Base-by-base conservation (phyloP, 2,797 vertebrate species). In the Dendrocincla fuliginosa region DNA sequence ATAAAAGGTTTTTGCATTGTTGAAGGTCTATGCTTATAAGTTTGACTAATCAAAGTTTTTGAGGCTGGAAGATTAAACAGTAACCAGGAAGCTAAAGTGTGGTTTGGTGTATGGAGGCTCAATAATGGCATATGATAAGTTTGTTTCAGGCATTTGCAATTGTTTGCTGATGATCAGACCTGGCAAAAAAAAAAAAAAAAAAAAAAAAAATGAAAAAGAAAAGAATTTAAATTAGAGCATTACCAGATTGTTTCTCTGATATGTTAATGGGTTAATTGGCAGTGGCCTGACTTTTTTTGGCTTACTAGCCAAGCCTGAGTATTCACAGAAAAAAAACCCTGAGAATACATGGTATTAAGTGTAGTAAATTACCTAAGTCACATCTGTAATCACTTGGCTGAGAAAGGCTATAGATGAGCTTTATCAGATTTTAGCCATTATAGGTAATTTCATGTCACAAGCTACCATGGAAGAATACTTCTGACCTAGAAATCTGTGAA, bases 381-480 rank as follows among this genome's bases (percentile, higher is more conserved):
- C 27, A 37, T 69, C n/a, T 57, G 46, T 71, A 89, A 33, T 73
- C 46, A 16, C 12, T 67, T 69, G 37, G n/a, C 28, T 55, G 61
- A 68, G 85, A 81, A 81, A 84, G 90, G 47, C 59, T 85, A 10
- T 13, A 63, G 37, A 56, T 85, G 41, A 79, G 13, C 19, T 89
- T 74, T 89, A 71, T 94, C 75, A 89, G 53, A 88, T 90, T 87
- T 78, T 55, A 82, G 44, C 33, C n/a, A 32, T 87, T 93, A 49
- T 27, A 56, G 35, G 33, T 42, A 88, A 84, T 84, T 68, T 50
- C 6, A 5, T 84, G 65, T 86, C 59, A 55, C 30, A 86, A 79
- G 25, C 55, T 70, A 70, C 27, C 8, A 2, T 49, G 27, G 24
- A 88, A 76, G 6, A 49, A 39, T 87, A 76, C 65, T 84, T 81